Evolutionary conservation across 2,797 vertebrate species (phyloP), one percentile per base, ranked within the genome.

Genomic region (Sebastes iracundus): DNA sequence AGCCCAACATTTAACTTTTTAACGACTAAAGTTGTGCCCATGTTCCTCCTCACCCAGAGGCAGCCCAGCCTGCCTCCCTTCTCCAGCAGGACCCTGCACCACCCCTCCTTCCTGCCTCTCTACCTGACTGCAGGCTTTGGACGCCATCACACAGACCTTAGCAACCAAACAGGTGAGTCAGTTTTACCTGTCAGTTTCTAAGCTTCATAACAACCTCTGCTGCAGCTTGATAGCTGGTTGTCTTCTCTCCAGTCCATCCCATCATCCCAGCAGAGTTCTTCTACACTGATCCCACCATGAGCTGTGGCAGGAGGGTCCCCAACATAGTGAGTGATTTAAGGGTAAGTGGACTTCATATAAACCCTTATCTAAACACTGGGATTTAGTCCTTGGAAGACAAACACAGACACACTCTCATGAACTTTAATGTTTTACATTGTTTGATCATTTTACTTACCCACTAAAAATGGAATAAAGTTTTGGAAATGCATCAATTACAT

Each of bases 21-120:
- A 4, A 46, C 16, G 10, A 4, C 23, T 1, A 0, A 12, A 16
- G 14, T 22, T 33, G 64, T 25, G 10, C 16, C 4, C 13, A 2
- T 38, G 63, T 67, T 27, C 20, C 18, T 52, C 30, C 53, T 4
- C 30, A 82, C 87, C 27, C 7, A 65, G 46, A 18, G 75, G 13
- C 66, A 0, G 46, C 22, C 56, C 0, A 65, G 87, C 11, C 11
- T 66, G 69, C 79, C 77, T 4, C 20, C 14, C 0, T 0, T 65
- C 20, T 91, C 83, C 74, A 77, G 0, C 89, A 88, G 90, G 77
- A 92, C 87, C 56, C 70, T 93, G 66, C 59, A 46, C 11, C 93
- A 93, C 58, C 91, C 93, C 2, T 93, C 91, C 10, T 72, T 90
- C 77, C 4, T 90, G 65, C 35, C 87, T 1, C 52, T 90, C 2